These are phyloP conservation scores for Aphodius sticticus DNA, from an alignment of 2,888 invertebrate genomes.

Conservation along the genomic window DNA sequence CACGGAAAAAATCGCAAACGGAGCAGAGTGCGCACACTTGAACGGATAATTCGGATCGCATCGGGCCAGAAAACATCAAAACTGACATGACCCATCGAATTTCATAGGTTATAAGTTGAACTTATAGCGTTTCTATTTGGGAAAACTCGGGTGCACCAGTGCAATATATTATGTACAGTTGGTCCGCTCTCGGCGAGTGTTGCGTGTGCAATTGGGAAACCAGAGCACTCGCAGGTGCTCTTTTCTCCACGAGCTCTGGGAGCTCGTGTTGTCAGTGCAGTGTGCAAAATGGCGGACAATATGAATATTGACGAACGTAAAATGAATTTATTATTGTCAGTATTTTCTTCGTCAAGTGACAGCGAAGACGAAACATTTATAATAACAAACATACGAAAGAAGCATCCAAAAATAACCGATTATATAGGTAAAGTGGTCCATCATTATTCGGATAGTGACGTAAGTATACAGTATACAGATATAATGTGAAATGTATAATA, in stretches of 20 bases:
- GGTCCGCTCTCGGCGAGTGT: conserved; percentile 4
- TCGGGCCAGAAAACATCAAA: no score
- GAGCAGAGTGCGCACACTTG: no score
- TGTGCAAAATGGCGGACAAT: not conserved
- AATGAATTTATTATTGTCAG: conserved; percentile 4
- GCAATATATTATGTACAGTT: not conserved
- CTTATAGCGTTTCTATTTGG: not conserved
- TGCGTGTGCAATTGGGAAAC: conserved; percentile 4
- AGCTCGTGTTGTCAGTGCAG: not conserved
- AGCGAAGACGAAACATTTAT: conserved; percentile 4
- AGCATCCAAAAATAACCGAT: conserved; percentile 4
- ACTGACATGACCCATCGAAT: no score
- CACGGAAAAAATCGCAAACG: no score
- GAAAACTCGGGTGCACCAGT: conserved; percentile 4
- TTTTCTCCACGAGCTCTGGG: not conserved
- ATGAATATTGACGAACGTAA: conserved; percentile 4
- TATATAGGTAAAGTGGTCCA: conserved; percentile 4
- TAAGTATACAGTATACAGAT: not conserved
- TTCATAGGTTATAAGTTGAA: no score
- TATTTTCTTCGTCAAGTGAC: conserved; percentile 4
- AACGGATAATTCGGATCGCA: no score
- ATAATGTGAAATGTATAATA: conserved; percentile 4
- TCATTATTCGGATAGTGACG: not conserved
- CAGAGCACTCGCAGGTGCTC: not conserved
- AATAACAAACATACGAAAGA: conserved; percentile 4